Conservation (phyloP, 2,797 vertebrate genomes). For the Anguilla megastoma region DNA sequence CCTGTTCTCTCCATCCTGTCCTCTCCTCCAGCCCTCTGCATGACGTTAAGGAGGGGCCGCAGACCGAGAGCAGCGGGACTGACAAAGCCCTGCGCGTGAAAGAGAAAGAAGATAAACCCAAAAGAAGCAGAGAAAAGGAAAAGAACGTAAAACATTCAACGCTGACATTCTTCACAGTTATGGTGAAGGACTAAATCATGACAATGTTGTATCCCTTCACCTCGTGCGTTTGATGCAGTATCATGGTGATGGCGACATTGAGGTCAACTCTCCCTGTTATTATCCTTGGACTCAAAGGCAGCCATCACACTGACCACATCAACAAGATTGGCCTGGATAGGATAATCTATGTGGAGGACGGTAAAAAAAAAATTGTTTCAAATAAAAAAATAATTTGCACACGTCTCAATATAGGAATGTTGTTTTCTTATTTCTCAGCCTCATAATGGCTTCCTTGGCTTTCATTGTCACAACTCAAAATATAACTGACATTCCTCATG, state of each 20-base stretch:
- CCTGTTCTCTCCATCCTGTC: constrained; percentile 48
- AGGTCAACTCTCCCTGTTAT: too few relatives aligned
- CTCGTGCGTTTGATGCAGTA: constrained; percentile 44
- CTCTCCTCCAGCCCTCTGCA: constrained; percentile 48
- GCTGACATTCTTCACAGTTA: constrained; percentile 63
- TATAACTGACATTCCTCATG: too few relatives aligned
- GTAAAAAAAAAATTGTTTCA: not conserved
- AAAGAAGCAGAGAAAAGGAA: constrained; percentile 65
- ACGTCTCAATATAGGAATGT: not conserved
- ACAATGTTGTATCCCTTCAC: not conserved
- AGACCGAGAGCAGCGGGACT: constrained; percentile 66
- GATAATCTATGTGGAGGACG: too few relatives aligned
- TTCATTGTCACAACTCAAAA: too few relatives aligned
- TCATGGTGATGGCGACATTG: constrained; percentile 55
- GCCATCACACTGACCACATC: too few relatives aligned
- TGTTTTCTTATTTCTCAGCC: not conserved
- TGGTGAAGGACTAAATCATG: constrained; percentile 56
- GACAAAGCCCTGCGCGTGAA: constrained; percentile 59
- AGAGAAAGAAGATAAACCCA: constrained; percentile 60
- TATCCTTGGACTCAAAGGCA: too few relatives aligned
- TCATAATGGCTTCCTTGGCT: too few relatives aligned
- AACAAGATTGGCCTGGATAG: too few relatives aligned
- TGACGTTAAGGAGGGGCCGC: constrained; percentile 62
- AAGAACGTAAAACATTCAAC: constrained; percentile 69
- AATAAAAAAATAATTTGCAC: too few relatives aligned